Percentiles rank a stretch among this genome's conserved stretches.
Evolutionary conservation across 2,888 invertebrate genomes (phyloP).

Genomic region (Stramonita haemastoma): DNA sequence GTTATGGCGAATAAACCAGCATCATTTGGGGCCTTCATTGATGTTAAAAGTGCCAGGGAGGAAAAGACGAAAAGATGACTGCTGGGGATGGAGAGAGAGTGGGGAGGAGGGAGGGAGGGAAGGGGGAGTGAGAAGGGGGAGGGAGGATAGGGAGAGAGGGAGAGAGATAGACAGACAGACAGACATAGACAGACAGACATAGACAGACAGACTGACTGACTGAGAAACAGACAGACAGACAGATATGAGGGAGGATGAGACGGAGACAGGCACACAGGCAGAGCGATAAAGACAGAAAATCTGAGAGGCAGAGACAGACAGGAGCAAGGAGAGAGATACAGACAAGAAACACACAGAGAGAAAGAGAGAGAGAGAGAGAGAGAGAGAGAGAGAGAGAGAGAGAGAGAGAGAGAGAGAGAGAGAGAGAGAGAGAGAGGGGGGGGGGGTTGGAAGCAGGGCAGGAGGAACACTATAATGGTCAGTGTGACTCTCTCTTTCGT

Average conservation of each 20-base stretch:
- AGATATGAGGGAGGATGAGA: not conserved
- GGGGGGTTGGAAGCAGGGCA: not conserved
- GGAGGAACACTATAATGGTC: not conserved
- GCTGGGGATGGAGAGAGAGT: no score
- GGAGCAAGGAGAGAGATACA: not conserved
- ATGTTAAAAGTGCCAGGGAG: not conserved
- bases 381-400: not conserved
- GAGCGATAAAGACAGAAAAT: no score
- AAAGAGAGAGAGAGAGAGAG: not conserved
- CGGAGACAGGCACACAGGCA: not conserved
- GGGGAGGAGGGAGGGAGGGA: no score
- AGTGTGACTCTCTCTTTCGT: no score
- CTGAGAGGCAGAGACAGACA: not conserved
- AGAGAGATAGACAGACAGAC: no score
- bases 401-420: not conserved
- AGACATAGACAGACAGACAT: no score
- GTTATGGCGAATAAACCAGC: not conserved
- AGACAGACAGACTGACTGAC: no score
- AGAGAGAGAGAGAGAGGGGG: not conserved
- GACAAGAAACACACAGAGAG: not conserved
- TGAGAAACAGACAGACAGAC: no score
- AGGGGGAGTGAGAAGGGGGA: no score
- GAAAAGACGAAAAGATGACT: no score
- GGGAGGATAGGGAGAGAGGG: no score
- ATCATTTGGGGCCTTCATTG: not conserved